phyloP scores from a whole-genome alignment of 1,140 invertebrate genomes.

The Nilaparvata lugens region DNA sequence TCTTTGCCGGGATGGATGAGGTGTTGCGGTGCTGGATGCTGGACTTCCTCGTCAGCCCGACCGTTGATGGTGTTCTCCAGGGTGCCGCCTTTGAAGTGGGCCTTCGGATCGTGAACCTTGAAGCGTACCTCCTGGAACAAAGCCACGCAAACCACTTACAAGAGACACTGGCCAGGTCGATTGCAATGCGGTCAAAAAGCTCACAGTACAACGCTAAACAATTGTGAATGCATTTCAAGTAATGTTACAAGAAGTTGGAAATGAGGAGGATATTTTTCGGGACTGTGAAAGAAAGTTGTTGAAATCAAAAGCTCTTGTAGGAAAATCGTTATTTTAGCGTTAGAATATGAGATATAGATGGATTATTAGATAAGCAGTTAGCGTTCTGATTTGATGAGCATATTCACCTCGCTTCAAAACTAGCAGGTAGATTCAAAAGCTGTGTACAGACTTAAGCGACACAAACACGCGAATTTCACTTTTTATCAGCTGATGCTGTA shows the following conservation, averaged over 20 bases:
- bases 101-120: constrained; percentile 87
- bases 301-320: no score
- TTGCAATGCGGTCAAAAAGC: no score
- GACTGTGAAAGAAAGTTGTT: not conserved
- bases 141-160: constrained; percentile 54
- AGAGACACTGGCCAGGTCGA: constrained; percentile 36
- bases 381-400: no score
- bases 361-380: no score
- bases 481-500: no score
- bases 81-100: constrained; percentile 80
- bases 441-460: no score
- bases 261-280: not conserved
- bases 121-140: constrained; percentile 87
- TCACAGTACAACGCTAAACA: not conserved
- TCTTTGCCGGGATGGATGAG: constrained; percentile 68
- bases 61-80: constrained; percentile 85
- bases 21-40: constrained; percentile 57
- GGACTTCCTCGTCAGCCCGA: constrained; percentile 53
- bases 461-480: no score
- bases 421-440: no score
- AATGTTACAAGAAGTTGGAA: not conserved
- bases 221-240: not conserved
- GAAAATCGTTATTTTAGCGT: no score
- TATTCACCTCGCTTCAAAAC: no score
- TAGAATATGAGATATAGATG: no score